These are phyloP conservation scores for Corapipo altera DNA, from an alignment of 2,113 vertebrate genomes.

Conservation along the genomic window DNA sequence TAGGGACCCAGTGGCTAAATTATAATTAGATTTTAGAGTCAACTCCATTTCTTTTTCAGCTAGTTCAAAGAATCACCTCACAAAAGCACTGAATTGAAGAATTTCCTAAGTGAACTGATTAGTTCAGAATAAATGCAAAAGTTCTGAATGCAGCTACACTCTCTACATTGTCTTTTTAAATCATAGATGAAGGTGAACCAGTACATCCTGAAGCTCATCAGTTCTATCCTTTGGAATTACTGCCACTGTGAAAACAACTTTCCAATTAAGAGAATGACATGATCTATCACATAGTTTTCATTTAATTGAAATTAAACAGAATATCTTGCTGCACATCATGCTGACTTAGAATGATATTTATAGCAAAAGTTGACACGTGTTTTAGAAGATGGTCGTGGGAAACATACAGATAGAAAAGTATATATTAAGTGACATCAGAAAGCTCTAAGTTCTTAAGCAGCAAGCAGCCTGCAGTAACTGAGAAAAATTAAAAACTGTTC, in stretches of 20 bases:
- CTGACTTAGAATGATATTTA: conserved; percentile 40
- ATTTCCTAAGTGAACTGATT: not conserved
- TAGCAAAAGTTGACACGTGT: not conserved
- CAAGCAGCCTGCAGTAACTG: not conserved
- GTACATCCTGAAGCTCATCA: conserved; percentile 2
- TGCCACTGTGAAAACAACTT: not conserved
- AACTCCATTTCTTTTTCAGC: not conserved
- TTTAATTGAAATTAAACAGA: conserved; percentile 43
- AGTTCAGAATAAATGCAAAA: not conserved
- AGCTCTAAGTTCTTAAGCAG: not conserved
- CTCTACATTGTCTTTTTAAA: not conserved
- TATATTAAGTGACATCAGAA: not conserved
- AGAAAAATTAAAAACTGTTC: not conserved
- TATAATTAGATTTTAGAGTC: not conserved
- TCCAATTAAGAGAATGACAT: conserved; percentile 33
- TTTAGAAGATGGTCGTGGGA: not conserved
- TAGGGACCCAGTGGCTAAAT: not conserved
- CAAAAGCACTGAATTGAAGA: not conserved
- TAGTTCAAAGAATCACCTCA: not conserved
- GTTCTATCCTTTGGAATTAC: conserved; percentile 5
- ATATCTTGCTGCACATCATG: conserved; percentile 3
- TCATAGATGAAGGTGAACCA: conserved; percentile 10
- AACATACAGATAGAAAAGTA: not conserved
- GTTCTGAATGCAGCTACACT: not conserved
- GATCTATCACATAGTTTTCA: conserved; percentile 42